phyloP scores from a whole-genome alignment of 2,888 invertebrate species.

The Villa cingulata region DNA sequence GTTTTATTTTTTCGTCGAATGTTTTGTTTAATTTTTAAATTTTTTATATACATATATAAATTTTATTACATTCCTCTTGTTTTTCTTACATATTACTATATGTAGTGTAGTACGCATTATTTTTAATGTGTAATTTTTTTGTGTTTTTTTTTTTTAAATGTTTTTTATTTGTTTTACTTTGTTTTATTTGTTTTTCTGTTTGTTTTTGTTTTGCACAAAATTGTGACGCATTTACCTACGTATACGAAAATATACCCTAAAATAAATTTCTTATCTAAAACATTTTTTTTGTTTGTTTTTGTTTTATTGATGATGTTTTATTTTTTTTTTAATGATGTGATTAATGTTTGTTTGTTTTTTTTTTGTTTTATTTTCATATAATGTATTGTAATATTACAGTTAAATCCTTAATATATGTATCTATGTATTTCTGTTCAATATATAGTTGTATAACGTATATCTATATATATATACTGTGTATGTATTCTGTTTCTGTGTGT shows the following conservation, averaged over 20 bases:
- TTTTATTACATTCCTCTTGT: slow-evolving; percentile 10
- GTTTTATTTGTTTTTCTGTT: slow-evolving; percentile 13
- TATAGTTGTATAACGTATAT: too few relatives aligned
- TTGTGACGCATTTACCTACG: slow-evolving; percentile 13
- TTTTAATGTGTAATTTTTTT: not conserved
- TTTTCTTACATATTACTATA: not conserved
- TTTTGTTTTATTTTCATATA: not conserved
- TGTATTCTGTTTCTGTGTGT: too few relatives aligned
- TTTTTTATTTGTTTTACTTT: slow-evolving; percentile 2
- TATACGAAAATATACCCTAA: slow-evolving; percentile 17
- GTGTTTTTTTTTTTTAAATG: slow-evolving; percentile 4
- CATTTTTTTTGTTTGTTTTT: not conserved
- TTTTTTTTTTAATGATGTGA: not conserved
- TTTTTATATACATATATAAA: slow-evolving; percentile 7
- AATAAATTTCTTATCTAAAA: slow-evolving; percentile 8
- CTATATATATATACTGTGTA: too few relatives aligned
- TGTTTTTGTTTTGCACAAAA: slow-evolving; percentile 9
- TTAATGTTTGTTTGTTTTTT: not conserved
- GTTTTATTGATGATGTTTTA: not conserved
- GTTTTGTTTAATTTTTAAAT: not conserved
- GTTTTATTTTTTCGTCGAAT: not conserved
- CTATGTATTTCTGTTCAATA: too few relatives aligned
- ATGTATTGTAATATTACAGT: too few relatives aligned
- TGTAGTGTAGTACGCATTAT: too few relatives aligned
- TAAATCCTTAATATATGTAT: too few relatives aligned